Conservation (phyloP, 2,113 vertebrate genomes). For the Acinonyx jubatus region DNA sequence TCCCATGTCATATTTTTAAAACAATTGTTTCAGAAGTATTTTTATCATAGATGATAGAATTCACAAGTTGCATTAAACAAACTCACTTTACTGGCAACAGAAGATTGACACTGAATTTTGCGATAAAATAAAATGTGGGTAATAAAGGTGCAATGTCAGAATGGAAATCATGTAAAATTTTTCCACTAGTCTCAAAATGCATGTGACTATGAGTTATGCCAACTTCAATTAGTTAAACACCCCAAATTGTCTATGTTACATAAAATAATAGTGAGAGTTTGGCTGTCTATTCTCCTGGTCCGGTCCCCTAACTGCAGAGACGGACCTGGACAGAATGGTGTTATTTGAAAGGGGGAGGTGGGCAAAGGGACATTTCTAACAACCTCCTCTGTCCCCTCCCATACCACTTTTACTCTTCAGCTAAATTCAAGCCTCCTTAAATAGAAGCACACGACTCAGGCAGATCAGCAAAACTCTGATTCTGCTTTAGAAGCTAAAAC, state of each 20-base stretch:
- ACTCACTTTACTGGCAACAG: not conserved
- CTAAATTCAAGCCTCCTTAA: not conserved
- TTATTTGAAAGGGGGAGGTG: not conserved
- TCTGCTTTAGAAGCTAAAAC: constrained; percentile 49
- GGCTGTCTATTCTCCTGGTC: not conserved
- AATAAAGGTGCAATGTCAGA: constrained; percentile 2
- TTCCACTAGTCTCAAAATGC: not conserved
- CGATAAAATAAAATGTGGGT: not conserved
- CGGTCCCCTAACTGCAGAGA: not conserved
- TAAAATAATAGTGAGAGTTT: not conserved
- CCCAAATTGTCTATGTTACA: not conserved
- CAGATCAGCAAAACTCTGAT: constrained; percentile 17
- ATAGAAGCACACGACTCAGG: constrained; percentile 17
- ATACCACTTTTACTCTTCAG: not conserved
- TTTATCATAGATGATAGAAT: not conserved
- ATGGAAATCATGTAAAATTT: not conserved
- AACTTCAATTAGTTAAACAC: not conserved
- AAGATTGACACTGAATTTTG: not conserved
- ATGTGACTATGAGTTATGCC: not conserved
- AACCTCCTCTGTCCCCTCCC: not conserved
- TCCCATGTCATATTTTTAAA: not conserved
- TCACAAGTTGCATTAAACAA: not conserved
- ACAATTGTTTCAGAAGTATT: not conserved
- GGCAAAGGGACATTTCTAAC: not conserved
- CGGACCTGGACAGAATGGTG: not conserved